Evolutionary conservation across 1,140 invertebrate genomes (phyloP), one percentile per base, ranked within the genome.

Genomic region (Formica selysi): DNA sequence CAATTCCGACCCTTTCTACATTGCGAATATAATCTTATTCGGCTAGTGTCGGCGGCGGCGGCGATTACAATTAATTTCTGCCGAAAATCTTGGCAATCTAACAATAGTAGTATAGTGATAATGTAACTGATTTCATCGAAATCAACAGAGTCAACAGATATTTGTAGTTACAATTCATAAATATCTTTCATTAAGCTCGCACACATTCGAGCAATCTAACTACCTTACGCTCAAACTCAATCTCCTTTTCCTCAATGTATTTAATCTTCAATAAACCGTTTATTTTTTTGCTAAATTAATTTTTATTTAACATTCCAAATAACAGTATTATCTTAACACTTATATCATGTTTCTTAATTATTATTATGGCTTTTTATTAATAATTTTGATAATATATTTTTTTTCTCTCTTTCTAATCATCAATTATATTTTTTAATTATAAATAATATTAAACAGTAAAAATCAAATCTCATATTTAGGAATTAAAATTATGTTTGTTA

Each of bases 11-110:
- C 41, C 32, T 19, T 73, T 71, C 36, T 44, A 26, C 51, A 71
- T 32, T 22, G 32, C 16, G 36, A 41, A 67, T 22, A 67, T 16
- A 71, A 44, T 64, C 10, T 61, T 19, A n/a, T 64, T 59, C 36
- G 11, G 38, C 54, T 3, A 13, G n/a, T 54, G 36, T 32, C 32
- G 22, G 26, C 38, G 11, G 16, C 22, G 19, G 3, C 51, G 36
- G 13, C 32, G 88, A 8, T 59, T 78, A 67, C 71, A 71, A 89
- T 83, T 86, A 88, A 86, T 59, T 89, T 80, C 74, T 70, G 71
- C 48, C 61, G 32, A 73, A 59, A 36, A 65, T 83, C 48, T 74
- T 89, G 88, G 88, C 84, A 89, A 86, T 38, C n/a, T 19, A 5
- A 11, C n/a, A 48, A 48, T 16, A 16, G 48, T 51, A 19, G 13